Conservation (phyloP, 2,888 invertebrate species). For the Theodoxus fluviatilis region DNA sequence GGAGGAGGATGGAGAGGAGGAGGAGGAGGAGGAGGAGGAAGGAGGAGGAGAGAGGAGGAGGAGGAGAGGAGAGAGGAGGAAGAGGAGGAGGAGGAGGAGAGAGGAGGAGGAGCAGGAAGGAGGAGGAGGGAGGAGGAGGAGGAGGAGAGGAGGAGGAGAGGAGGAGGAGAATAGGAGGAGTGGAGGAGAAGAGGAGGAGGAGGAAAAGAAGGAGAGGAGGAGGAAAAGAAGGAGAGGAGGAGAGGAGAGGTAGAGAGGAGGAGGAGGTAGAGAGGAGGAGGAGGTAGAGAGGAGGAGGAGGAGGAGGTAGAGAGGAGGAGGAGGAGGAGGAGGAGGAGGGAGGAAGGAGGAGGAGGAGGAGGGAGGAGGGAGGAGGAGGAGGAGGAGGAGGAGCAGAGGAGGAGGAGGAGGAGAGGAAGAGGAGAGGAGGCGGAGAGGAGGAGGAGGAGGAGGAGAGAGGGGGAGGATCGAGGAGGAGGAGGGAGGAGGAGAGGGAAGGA, state of each 20-base stretch:
- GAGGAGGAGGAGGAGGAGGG: background rate
- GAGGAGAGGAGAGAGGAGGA: conserved; percentile 16
- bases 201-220: conserved; percentile 1
- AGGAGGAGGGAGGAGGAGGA: conserved; percentile 2
- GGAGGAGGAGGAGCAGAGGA: too few species aligned
- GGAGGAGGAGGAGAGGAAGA: too few species aligned
- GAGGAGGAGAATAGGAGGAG: background rate
- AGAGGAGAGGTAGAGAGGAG: too few species aligned
- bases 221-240: background rate
- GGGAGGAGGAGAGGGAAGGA: conserved; percentile 2
- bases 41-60: background rate
- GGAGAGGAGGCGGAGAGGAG: too few species aligned
- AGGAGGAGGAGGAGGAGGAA: background rate
- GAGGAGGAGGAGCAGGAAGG: conserved; percentile 14
- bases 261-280: background rate
- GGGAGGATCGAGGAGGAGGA: too few species aligned
- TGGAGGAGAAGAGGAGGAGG: background rate
- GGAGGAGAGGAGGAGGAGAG: background rate
- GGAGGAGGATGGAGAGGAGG: conserved; percentile 16
- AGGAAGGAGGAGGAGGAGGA: too few species aligned
- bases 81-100: conserved; percentile 20
- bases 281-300: background rate
- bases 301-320: background rate
- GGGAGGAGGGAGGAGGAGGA: too few species aligned
- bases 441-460: too few species aligned